A percentile compares a stretch with the other conserved stretches of the same genome.
These are phyloP conservation scores for Cephus pygmeus DNA, from an alignment of 2,888 invertebrate genomes.

Conservation along the genomic window DNA sequence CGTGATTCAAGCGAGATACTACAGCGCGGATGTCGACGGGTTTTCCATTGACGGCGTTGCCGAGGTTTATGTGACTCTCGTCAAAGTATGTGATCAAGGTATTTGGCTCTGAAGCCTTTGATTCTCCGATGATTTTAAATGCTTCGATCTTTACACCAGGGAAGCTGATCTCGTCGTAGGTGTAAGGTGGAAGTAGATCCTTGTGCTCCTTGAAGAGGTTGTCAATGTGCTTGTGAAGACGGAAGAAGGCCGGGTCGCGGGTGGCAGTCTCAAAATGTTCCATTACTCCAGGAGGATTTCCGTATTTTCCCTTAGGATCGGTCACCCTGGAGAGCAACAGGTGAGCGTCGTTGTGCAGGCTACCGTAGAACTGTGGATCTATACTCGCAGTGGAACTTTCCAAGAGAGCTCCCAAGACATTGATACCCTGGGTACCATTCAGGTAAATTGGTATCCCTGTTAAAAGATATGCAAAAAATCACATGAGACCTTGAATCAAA, in stretches of 20 bases:
- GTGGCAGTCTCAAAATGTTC: slow-evolving; percentile 75
- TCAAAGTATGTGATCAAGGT: slow-evolving; percentile 75
- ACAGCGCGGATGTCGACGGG: slow-evolving; percentile 69
- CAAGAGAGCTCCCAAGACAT: slow-evolving; percentile 68
- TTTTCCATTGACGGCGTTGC: slow-evolving; percentile 67
- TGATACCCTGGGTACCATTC: slow-evolving; percentile 63
- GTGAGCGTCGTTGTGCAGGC: slow-evolving; percentile 67
- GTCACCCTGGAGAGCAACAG: slow-evolving; percentile 39
- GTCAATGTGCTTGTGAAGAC: slow-evolving; percentile 72
- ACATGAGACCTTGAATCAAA: slow-evolving; percentile 28
- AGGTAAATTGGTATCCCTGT: slow-evolving; percentile 50
- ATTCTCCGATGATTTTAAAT: slow-evolving; percentile 63
- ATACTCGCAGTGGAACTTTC: slow-evolving; percentile 62
- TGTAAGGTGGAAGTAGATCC: slow-evolving; percentile 70
- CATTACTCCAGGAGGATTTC: slow-evolving; percentile 68
- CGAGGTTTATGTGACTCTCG: slow-evolving; percentile 73
- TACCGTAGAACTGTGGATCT: slow-evolving; percentile 65
- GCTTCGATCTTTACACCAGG: slow-evolving; percentile 74
- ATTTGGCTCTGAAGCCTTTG: slow-evolving; percentile 52
- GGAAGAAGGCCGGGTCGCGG: slow-evolving; percentile 78
- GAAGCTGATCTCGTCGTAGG: slow-evolving; percentile 70
- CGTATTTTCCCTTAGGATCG: slow-evolving; percentile 60
- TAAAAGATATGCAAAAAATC: slow-evolving; percentile 41
- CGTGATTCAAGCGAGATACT: slow-evolving; percentile 75
- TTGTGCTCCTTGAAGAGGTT: slow-evolving; percentile 71